Evolutionary conservation across 2,888 invertebrate species (phyloP).

Genomic region (Xestoiulus laeticollis): DNA sequence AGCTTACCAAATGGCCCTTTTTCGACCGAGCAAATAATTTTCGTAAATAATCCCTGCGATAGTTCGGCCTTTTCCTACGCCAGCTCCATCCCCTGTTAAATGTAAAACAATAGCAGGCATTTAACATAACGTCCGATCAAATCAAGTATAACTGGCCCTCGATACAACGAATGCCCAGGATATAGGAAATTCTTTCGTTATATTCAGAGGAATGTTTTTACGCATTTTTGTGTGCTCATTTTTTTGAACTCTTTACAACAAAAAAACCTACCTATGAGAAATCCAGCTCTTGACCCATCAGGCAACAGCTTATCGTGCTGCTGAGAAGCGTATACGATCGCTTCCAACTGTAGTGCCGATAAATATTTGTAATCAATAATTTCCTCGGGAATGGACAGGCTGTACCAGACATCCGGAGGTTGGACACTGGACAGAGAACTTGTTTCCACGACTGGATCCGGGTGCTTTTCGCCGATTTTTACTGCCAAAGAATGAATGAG

Average conservation of each 20-base stretch:
- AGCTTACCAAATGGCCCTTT: conserved; percentile 88
- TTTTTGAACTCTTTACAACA: not conserved
- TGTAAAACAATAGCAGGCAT: conserved; percentile 53
- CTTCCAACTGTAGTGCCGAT: conserved; percentile 96
- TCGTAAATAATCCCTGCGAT: conserved; percentile 98
- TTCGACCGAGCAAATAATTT: conserved; percentile 92
- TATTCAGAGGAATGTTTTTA: too few relatives aligned
- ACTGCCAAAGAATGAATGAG: conserved; percentile 69
- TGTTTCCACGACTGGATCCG: conserved; percentile 98
- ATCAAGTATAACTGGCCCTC: too few relatives aligned
- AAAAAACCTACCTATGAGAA: conserved; percentile 78
- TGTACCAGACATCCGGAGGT: conserved; percentile 91
- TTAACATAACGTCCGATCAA: not conserved
- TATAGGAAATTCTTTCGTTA: too few relatives aligned
- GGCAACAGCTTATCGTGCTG: conserved; percentile 91
- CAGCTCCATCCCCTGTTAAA: conserved; percentile 89
- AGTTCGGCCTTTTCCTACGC: conserved; percentile 97
- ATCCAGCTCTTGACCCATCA: conserved; percentile 90
- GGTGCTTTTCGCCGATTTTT: conserved; percentile 93
- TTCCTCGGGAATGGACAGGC: conserved; percentile 75
- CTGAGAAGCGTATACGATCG: conserved; percentile 96
- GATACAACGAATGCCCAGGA: too few relatives aligned
- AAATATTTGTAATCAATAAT: conserved; percentile 84
- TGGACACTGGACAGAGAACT: conserved; percentile 96
- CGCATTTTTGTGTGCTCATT: too few relatives aligned